These are phyloP conservation scores for Chaetogeoica ovagalla DNA, from an alignment of 2,888 invertebrate genomes.

Conservation along the genomic window DNA sequence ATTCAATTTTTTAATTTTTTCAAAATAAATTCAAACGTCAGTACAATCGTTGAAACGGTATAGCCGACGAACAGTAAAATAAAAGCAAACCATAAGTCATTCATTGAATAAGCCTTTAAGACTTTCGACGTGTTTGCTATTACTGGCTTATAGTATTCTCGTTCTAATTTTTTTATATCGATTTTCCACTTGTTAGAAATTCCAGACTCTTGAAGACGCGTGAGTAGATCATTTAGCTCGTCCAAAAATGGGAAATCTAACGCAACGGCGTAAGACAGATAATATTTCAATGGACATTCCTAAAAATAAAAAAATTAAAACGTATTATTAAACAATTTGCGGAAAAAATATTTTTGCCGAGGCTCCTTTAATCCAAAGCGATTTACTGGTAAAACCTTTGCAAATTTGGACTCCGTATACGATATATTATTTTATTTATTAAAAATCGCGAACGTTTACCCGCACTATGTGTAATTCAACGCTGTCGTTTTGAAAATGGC, in stretches of 20 bases:
- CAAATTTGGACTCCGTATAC: too few species aligned
- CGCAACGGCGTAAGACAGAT: constrained; percentile 24
- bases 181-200: constrained; percentile 28
- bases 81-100: constrained; percentile 52
- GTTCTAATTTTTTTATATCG: constrained; percentile 24
- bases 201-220: constrained; percentile 41
- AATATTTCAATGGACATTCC: constrained; percentile 47
- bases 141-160: constrained; percentile 17
- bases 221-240: constrained; percentile 40
- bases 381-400: too few species aligned
- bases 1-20: constrained; percentile 17
- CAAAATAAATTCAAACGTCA: constrained; percentile 25
- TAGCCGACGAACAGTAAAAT: constrained; percentile 43
- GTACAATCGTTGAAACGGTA: background rate
- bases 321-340: background rate
- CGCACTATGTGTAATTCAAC: constrained; percentile 29
- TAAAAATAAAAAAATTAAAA: background rate
- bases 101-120: constrained; percentile 33
- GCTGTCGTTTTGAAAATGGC: constrained; percentile 3
- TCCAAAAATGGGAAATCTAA: constrained; percentile 46
- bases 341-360: too few species aligned
- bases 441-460: background rate
- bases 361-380: too few species aligned
- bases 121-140: background rate
- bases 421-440: too few species aligned